Evolutionary conservation across 1,140 invertebrate species (phyloP), one percentile per base, ranked within the genome.

Genomic region (Panagrolaimus sp.): DNA sequence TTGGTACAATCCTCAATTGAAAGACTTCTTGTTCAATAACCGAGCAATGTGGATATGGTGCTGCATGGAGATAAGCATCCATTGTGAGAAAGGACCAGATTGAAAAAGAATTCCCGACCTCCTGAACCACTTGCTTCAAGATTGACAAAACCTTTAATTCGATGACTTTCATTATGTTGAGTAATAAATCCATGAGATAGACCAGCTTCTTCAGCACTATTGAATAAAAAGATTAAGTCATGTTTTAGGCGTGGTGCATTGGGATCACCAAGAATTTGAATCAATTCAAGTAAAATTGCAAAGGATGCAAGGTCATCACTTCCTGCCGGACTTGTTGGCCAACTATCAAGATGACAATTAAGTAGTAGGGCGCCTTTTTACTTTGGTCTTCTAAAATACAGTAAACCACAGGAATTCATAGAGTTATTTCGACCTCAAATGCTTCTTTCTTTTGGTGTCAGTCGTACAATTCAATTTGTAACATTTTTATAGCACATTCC

Each of bases 331-430:
- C 91, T 93, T 72, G 89, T 90, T 16, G 89, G 85, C 76, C 92
- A 91, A 64, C 89, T 88, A 84, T 95, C 92, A 85, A 90, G 93
- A 85, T 96, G 93, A 84, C 92, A 93, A 85, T 95, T 96, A 66
- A 96, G 87, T 64, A 96, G 85, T 74, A 95, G 23, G 13, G 42
- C 51, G 16, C 67, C 63, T 16, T 57, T 38, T 38, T 7, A 4
- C 7, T 38, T 38, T 38, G 31, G 31, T 38, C 2, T 4, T 38
- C 31, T 38, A 38, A 38, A 38, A 38, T 4, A 38, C 7, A 4
- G 31, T 38, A 38, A 38, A 4, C n/a, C n/a, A n/a, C n/a, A n/a
- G n/a, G 31, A 7, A 38, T 38, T 38, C 2, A 38, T 38, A 7
- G 7, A 38, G 7, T n/a, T 38, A 2, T 38, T 2, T 38, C 2